Percentiles rank a stretch among this genome's conserved stretches.
Evolutionary conservation across 2,113 vertebrate species (phyloP).

Genomic region (Monarcha castaneiventris): DNA sequence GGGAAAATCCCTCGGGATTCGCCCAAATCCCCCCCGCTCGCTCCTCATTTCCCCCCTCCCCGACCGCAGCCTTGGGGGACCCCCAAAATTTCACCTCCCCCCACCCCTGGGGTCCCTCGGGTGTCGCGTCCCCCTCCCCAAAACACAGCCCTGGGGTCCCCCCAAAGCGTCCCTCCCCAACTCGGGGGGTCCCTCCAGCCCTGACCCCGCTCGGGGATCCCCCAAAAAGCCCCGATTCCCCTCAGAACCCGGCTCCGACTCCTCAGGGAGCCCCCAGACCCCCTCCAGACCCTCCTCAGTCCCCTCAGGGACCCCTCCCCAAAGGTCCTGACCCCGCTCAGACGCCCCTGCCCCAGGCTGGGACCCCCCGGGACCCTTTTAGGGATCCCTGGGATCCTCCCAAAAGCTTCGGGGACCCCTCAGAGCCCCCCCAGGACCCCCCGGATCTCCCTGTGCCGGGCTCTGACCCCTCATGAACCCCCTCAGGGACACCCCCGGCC

Average conservation of each 20-base stretch:
- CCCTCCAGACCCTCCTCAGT: background rate
- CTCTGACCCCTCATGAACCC: background rate
- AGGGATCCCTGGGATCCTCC: background rate
- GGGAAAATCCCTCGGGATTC: background rate
- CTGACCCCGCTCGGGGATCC: background rate
- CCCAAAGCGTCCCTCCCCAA: background rate
- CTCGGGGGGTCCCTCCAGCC: background rate
- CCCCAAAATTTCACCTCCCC: background rate
- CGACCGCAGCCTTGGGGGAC: background rate
- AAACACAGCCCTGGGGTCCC: background rate
- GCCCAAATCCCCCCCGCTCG: too few species aligned
- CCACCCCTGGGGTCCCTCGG: background rate
- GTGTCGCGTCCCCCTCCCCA: fast-evolving
- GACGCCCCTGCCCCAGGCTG: background rate
- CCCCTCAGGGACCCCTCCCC: background rate
- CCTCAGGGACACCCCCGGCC: background rate
- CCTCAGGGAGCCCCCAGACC: background rate
- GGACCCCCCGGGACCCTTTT: background rate
- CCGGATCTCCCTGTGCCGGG: background rate
- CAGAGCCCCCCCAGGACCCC: background rate
- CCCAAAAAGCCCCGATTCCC: background rate
- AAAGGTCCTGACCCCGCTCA: background rate
- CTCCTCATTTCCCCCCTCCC: background rate
- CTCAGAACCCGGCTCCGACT: too few species aligned
- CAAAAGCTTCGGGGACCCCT: too few species aligned